phyloP scores from a whole-genome alignment of 2,797 vertebrate genomes.

The Threskiornis aethiopicus region DNA sequence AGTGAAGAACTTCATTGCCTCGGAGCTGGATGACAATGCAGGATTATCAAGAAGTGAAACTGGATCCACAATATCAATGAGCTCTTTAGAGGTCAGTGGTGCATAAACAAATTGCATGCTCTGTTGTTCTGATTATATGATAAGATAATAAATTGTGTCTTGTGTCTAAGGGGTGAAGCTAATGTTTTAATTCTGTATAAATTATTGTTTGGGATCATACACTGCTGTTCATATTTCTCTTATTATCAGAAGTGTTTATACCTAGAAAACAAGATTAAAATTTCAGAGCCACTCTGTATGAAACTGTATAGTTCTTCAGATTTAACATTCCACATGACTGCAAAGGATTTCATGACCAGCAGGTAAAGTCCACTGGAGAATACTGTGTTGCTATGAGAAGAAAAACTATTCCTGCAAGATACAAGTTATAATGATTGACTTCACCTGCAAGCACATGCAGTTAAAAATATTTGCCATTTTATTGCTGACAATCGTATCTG shows the following conservation, averaged over 20 bases:
- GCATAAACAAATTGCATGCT: constrained; percentile 10
- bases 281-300: constrained; percentile 35
- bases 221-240: constrained; percentile 15
- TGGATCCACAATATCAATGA: constrained; percentile 98
- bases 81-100: constrained; percentile 93
- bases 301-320: constrained; percentile 5
- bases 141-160: neutral
- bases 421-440: neutral
- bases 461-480: neutral
- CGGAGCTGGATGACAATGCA: constrained; percentile 92
- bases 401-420: neutral
- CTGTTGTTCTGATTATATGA: neutral
- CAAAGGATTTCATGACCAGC: constrained; percentile 1
- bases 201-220: constrained; percentile 6
- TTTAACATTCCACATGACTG: neutral
- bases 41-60: constrained; percentile 96
- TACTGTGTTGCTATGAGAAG: neutral
- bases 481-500: neutral
- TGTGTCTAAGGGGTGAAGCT: constrained; percentile 1
- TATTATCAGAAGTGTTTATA: constrained; percentile 23
- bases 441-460: neutral
- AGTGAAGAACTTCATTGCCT: constrained; percentile 97
- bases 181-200: constrained; percentile 17
- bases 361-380: constrained; percentile 13
- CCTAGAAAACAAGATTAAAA: constrained; percentile 41